Evolutionary conservation across 2,888 invertebrate species (phyloP).

Genomic region (Anticlea derivata): DNA sequence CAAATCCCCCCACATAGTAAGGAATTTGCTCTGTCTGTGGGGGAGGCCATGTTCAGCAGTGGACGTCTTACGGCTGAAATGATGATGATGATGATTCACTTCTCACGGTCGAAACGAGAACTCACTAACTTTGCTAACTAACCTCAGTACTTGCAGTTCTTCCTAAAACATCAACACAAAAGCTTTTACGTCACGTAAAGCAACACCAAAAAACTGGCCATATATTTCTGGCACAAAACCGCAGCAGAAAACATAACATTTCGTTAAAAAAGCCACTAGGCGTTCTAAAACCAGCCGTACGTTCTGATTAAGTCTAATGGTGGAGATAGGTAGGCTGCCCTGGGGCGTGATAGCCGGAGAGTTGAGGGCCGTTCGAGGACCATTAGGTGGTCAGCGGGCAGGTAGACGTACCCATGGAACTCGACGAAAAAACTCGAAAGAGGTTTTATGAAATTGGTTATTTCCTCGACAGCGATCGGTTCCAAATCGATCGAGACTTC

Average conservation of each 20-base stretch:
- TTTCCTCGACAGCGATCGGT: not conserved
- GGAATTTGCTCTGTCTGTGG: too few species aligned
- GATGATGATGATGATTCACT: too few species aligned
- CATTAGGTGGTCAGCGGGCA: slow-evolving; percentile 56
- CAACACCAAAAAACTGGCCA: slow-evolving; percentile 15
- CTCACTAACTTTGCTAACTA: too few species aligned
- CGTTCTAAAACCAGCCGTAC: slow-evolving; percentile 47
- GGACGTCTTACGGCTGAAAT: too few species aligned
- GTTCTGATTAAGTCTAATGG: slow-evolving; percentile 64
- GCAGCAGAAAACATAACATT: slow-evolving; percentile 29
- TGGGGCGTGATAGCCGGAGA: slow-evolving; percentile 43
- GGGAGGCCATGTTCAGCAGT: too few species aligned
- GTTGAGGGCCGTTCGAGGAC: slow-evolving; percentile 36
- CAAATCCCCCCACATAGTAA: too few species aligned
- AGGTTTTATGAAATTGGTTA: not conserved
- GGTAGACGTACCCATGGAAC: slow-evolving; percentile 36
- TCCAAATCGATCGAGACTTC: too few species aligned
- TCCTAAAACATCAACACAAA: slow-evolving; percentile 2
- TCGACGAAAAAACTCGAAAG: slow-evolving; percentile 15
- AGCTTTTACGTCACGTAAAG: slow-evolving; percentile 18
- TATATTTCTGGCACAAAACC: slow-evolving; percentile 13
- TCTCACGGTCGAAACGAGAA: too few species aligned
- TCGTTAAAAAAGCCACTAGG: slow-evolving; percentile 46
- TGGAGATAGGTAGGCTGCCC: slow-evolving; percentile 42
- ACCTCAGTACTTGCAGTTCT: too few species aligned